phyloP scores from a whole-genome alignment of 2,888 invertebrate species.

The Bhutanitis thaidina region DNA sequence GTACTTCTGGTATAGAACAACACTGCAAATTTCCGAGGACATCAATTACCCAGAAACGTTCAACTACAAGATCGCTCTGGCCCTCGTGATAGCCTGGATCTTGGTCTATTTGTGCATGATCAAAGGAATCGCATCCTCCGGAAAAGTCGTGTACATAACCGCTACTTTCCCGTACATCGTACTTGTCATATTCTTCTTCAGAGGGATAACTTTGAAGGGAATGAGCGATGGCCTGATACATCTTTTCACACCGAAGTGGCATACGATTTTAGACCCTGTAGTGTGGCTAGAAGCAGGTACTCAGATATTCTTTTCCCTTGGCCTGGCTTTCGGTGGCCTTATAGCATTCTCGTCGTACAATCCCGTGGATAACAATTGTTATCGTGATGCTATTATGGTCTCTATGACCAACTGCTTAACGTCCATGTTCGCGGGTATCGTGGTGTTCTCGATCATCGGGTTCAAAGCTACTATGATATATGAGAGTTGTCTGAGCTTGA shows the following conservation, averaged over 20 bases:
- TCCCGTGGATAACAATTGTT: slow-evolving; percentile 97
- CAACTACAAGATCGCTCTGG: slow-evolving; percentile 94
- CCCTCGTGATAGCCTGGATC: slow-evolving; percentile 94
- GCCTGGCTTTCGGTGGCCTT: slow-evolving; percentile 96
- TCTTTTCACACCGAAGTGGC: slow-evolving; percentile 95
- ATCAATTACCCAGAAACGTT: slow-evolving; percentile 92
- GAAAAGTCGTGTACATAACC: slow-evolving; percentile 97
- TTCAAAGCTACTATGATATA: slow-evolving; percentile 94
- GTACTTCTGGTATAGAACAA: slow-evolving; percentile 97
- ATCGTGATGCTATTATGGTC: slow-evolving; percentile 94
- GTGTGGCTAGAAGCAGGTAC: slow-evolving; percentile 99
- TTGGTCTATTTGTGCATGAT: slow-evolving; percentile 98
- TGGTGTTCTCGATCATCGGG: slow-evolving; percentile 97
- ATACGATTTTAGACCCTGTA: slow-evolving; percentile 78
- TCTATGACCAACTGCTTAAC: slow-evolving; percentile 96
- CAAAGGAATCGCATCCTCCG: slow-evolving; percentile 97
- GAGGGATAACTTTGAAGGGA: slow-evolving; percentile 94
- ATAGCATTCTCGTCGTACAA: slow-evolving; percentile 98
- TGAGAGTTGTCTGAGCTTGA: slow-evolving; percentile 84
- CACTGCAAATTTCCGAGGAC: slow-evolving; percentile 93
- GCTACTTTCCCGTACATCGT: slow-evolving; percentile 98
- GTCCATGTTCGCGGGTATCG: slow-evolving; percentile 97
- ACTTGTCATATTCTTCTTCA: slow-evolving; percentile 96
- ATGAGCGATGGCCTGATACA: slow-evolving; percentile 92
- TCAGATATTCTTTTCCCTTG: slow-evolving; percentile 98